Conservation (phyloP, 2,113 vertebrate species). For the Mobula birostris region DNA sequence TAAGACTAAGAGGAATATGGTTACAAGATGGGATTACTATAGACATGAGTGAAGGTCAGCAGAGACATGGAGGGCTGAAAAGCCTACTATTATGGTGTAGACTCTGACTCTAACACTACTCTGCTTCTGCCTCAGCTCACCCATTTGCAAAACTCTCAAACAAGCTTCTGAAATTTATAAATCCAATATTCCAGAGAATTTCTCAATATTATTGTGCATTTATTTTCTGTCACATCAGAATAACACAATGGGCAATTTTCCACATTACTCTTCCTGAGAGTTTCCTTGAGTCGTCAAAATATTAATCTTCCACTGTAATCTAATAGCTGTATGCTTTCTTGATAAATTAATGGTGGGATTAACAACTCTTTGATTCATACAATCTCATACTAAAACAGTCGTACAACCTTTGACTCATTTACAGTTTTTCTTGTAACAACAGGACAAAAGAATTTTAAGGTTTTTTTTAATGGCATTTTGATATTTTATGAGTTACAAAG, state of each 20-base stretch:
- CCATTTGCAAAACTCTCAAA: no score
- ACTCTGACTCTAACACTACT: no score
- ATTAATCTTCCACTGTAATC: not conserved
- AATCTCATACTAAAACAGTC: no score
- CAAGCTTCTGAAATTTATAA: not conserved
- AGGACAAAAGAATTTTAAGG: not conserved
- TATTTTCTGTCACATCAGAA: not conserved
- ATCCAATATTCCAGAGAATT: not conserved
- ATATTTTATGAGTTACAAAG: not conserved
- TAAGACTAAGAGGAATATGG: no score
- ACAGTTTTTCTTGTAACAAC: not conserved
- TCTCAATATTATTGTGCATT: not conserved
- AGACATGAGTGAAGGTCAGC: no score
- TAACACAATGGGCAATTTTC: not conserved
- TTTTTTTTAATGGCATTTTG: not conserved
- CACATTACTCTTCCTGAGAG: not conserved
- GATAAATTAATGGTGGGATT: not conserved
- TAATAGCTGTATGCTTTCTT: not conserved
- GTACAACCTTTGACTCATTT: not conserved
- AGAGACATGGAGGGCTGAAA: no score
- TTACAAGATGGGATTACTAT: no score
- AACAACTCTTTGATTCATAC: not conserved
- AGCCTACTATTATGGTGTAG: no score
- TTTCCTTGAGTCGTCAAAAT: not conserved
- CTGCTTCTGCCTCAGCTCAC: no score